Conservation (phyloP, 2,797 vertebrate species). For the Florisuga fusca region DNA sequence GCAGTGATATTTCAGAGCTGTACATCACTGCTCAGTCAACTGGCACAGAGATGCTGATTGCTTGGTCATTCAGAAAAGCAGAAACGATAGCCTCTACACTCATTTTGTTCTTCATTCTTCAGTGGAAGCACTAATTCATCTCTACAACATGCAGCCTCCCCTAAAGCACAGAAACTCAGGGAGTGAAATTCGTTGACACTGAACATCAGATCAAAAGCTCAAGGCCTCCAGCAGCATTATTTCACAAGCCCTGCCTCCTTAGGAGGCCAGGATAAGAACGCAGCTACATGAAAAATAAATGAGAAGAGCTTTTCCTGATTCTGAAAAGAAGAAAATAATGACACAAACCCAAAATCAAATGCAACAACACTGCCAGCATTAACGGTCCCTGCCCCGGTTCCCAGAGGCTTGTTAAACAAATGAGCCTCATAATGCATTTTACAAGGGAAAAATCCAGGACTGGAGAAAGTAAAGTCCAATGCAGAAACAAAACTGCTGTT, state of each 20-base stretch:
- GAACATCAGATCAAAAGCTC: slow-evolving; percentile 6
- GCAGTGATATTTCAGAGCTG: neutral
- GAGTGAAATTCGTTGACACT: neutral
- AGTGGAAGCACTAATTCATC: neutral
- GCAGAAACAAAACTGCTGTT: neutral
- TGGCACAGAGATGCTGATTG: neutral
- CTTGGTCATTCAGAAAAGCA: neutral
- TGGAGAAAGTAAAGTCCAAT: neutral
- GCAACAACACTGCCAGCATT: neutral
- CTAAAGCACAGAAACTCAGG: neutral
- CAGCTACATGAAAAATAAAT: slow-evolving; percentile 66
- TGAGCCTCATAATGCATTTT: slow-evolving; percentile 25
- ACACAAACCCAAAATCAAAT: slow-evolving; percentile 39
- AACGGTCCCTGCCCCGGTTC: neutral
- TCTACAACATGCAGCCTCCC: neutral
- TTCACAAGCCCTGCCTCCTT: slow-evolving; percentile 8
- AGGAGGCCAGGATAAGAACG: slow-evolving; percentile 39
- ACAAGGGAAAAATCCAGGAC: neutral
- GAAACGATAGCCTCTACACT: neutral
- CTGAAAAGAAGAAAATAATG: slow-evolving; percentile 57
- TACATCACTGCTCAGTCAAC: rapidly evolving
- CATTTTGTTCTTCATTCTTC: neutral
- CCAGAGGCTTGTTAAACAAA: slow-evolving; percentile 43
- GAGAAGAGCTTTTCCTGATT: slow-evolving; percentile 49
- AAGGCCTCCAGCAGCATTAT: neutral